Base-by-base conservation (phyloP, 2,113 vertebrate species). In the Varanus salvator region DNA sequence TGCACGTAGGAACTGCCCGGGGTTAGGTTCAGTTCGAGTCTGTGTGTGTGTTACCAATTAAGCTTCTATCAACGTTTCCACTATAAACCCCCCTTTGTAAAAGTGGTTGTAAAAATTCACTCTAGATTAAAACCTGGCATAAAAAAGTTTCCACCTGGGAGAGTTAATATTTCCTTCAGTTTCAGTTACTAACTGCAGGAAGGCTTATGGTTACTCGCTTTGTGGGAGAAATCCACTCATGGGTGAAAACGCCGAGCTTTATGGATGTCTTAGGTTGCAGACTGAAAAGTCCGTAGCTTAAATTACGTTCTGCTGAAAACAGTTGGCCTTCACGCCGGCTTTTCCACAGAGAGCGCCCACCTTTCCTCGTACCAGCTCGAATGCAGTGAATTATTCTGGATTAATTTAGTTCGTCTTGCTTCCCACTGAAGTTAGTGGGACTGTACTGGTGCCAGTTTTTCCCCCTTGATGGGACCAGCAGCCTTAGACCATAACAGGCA, bases 171-270 rank as follows among this genome's bases (percentile, higher is more conserved):
- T 81, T 75, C 85, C 87, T 48, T 34, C 52, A 48, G 0, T 80
- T 91, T 72, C 29, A 0, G 1, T 31, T 80, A 54, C 64, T n/a
- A 44, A 1, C n/a, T 48, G 54, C 27, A 34, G 74, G 81, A 78
- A 81, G 68, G 66, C 31, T 5, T 0, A 29, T 38, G 87, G 83
- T 14, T 12, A 50, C 4, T 0, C 0, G 72, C 66, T 1, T 0
- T 1, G 27, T 0, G 50, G 31, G 12, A 66, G 77, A 34, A 15
- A 34, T 57, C 11, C 38, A 19, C 1, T 29, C 52, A 11, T 17
- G 14, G 52, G 54, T 64, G 34, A 27, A 86, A 64, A 64, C 64
- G 34, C 9, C 17, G 44, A 60, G 27, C 52, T 60, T 57, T 9
- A 75, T 57, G 50, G 50, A 54, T 75, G 69, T 57, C 27, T 60